Evolutionary conservation across 2,888 invertebrate species (phyloP), one percentile per base, ranked within the genome.

Genomic region (Neria commutata): DNA sequence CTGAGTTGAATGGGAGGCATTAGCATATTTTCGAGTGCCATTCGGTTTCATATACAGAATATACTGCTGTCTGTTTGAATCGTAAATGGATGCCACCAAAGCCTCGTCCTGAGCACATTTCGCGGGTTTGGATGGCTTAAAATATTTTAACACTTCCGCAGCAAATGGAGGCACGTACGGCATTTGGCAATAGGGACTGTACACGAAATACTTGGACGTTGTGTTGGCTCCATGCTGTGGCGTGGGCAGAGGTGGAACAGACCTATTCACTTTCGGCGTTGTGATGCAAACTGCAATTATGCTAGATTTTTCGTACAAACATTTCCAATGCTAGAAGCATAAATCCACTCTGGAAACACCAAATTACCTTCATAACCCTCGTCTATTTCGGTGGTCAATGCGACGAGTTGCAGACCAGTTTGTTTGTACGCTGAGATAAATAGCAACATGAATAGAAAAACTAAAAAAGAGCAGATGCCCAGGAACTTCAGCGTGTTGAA

Each of bases 121-220:
- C 50, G 84, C 82, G 60, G 85, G 86, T 45, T 81, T 79, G 52
- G 81, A 78, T 37, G 83, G 83, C 25, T 82, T 80, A 58, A 85
- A 84, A 51, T 84, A 84, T 59, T 79, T 78, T 58, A 78, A 80
- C 2, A 83, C 82, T 62, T 84, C 83, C 5, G 67, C 58, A 54
- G 86, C 84, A 60, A 86, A 86, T 3, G 87, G 84, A 69, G 88
- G 83, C 46, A 87, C 66, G 54, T 87, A 84, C 2, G 85, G 83
- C 74, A 89, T 88, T 65, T 83, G 85, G 69, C 89, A 89, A 67
- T 83, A 84, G 8, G 85, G 77, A 60, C 84, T 88, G 79, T 84
- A 74, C 1, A 82, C 80, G 54, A 74, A 74, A 61, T 68, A 82
- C 52, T 76, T 74, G n/a, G n/a, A n/a, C n/a, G n/a, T n/a, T n/a